Evolutionary conservation across 2,888 invertebrate genomes (phyloP).

Genomic region (Cremastinae sp.): DNA sequence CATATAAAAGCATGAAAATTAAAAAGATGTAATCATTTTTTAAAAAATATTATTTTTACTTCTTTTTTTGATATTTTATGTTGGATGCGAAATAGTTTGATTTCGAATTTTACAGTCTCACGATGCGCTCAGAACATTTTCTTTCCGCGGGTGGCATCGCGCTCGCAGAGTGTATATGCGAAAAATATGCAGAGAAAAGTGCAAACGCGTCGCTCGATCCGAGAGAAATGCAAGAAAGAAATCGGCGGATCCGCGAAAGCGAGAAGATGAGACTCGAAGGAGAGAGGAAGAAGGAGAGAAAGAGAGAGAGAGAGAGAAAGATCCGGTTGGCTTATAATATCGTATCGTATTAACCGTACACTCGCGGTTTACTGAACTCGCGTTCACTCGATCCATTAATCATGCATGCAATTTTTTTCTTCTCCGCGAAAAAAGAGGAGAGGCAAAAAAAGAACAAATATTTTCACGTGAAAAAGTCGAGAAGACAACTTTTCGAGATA

Average conservation of each 20-base stretch:
- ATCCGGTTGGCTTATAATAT: conserved; percentile 51
- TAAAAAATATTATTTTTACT: too few species aligned
- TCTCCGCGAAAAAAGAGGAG: not conserved
- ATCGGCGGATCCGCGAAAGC: conserved; percentile 6
- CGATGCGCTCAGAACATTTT: conserved; percentile 2
- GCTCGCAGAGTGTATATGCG: not conserved
- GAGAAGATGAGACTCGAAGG: conserved; percentile 13
- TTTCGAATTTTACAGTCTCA: not conserved
- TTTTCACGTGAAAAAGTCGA: not conserved
- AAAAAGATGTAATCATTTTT: too few species aligned
- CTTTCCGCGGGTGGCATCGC: not conserved
- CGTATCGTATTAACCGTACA: conserved; percentile 42
- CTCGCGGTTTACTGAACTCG: conserved; percentile 46
- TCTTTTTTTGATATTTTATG: too few species aligned
- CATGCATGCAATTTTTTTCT: conserved; percentile 15
- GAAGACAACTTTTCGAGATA: not conserved
- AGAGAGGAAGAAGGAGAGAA: conserved; percentile 15
- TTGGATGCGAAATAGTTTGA: too few species aligned
- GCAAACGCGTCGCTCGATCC: not conserved
- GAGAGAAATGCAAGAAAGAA: not conserved
- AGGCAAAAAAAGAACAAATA: not conserved
- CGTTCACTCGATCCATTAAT: conserved; percentile 36
- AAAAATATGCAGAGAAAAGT: not conserved
- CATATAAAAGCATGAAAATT: too few species aligned
- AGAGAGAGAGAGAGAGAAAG: conserved; percentile 40